phyloP scores from a whole-genome alignment of 1,140 invertebrate species.

The Battus philenor region DNA sequence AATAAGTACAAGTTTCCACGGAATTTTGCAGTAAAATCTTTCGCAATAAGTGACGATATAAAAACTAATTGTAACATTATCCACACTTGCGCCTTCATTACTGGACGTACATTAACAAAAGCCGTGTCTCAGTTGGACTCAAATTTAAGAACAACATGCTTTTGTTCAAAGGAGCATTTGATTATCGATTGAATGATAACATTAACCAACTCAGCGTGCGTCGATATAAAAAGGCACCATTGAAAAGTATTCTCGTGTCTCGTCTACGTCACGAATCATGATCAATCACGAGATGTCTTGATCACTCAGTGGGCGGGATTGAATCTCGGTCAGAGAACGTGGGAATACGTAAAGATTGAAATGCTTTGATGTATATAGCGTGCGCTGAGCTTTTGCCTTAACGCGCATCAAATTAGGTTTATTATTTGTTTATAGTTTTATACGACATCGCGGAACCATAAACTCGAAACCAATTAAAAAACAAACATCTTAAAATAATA shows the following conservation, averaged over 20 bases:
- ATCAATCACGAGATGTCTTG: constrained; percentile 54
- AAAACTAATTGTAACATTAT: too few relatives aligned
- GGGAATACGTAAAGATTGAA: constrained; percentile 28
- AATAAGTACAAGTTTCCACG: too few relatives aligned
- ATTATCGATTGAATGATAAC: constrained; percentile 35
- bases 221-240: constrained; percentile 30
- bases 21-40: too few relatives aligned
- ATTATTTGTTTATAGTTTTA: too few relatives aligned
- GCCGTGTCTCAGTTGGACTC: neutral
- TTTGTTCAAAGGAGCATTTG: constrained; percentile 23
- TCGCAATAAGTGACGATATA: too few relatives aligned
- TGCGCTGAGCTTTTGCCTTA: neutral
- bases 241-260: constrained; percentile 30
- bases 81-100: too few relatives aligned
- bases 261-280: constrained; percentile 35
- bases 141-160: constrained; percentile 6
- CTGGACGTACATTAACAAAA: constrained; percentile 1
- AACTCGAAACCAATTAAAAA: too few relatives aligned
- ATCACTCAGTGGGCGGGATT: constrained; percentile 25
- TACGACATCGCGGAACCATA: too few relatives aligned
- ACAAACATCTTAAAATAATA: too few relatives aligned
- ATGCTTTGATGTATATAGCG: constrained; percentile 14
- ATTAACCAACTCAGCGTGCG: constrained; percentile 33
- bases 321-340: constrained; percentile 36
- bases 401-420: too few relatives aligned